Evolutionary conservation across 23 tunicate species (phyloP).

Genomic region (Halocynthia roretzi): DNA sequence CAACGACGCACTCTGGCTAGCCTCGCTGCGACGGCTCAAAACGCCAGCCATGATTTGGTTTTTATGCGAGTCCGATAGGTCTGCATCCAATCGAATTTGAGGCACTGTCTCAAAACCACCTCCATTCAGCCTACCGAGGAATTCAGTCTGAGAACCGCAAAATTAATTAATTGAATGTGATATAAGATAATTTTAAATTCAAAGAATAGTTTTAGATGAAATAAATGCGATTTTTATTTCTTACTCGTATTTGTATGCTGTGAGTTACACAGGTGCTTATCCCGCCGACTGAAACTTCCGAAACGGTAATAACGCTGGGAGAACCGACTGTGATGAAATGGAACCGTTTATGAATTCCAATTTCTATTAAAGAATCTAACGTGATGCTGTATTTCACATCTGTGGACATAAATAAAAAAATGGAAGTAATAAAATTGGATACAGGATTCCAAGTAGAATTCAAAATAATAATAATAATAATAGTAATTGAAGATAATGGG

Average conservation of each 20-base stretch:
- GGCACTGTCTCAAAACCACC: conserved; percentile 16
- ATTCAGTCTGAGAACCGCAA: not conserved
- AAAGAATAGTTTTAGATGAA: too few species aligned
- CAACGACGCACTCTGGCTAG: conserved; percentile 10
- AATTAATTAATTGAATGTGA: too few species aligned
- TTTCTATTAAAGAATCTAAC: conserved; percentile 11
- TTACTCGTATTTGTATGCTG: too few species aligned
- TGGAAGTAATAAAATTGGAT: not conserved
- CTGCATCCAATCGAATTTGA: not conserved
- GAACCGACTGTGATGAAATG: not conserved
- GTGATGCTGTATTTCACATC: conserved; percentile 8
- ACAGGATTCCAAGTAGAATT: too few species aligned
- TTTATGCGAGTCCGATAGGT: conserved; percentile 9
- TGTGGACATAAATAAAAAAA: not conserved
- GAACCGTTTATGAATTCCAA: conserved; percentile 4
- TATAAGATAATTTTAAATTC: too few species aligned
- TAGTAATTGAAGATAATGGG: too few species aligned
- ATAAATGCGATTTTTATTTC: too few species aligned
- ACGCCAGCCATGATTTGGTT: conserved; percentile 14
- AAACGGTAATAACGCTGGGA: too few species aligned
- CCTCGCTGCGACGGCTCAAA: not conserved
- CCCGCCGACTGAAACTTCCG: not conserved
- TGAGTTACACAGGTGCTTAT: too few species aligned
- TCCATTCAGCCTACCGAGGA: conserved; percentile 2
- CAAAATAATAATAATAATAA: too few species aligned